Evolutionary conservation across 2,797 vertebrate species (phyloP).

Genomic region (Chanos chanos): DNA sequence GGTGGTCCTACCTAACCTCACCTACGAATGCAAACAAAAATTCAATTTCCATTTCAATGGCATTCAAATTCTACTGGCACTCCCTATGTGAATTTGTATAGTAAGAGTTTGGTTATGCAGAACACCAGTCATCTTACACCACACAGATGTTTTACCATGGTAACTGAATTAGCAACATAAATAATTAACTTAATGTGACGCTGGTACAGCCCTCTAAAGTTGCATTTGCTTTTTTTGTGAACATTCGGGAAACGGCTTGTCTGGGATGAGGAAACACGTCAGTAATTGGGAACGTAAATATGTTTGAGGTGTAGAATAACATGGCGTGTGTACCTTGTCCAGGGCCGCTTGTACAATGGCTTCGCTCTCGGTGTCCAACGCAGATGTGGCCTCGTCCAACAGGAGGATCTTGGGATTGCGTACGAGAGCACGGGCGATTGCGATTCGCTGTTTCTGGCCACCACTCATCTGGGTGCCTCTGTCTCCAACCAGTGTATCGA

Average conservation of each 20-base stretch:
- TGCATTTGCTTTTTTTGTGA: no score
- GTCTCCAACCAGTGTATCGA: slow-evolving; percentile 89
- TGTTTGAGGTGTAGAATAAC: neutral
- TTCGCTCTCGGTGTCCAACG: slow-evolving; percentile 92
- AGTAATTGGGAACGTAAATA: neutral
- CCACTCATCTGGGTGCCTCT: slow-evolving; percentile 91
- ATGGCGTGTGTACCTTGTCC: slow-evolving; percentile 77
- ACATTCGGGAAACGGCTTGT: no score
- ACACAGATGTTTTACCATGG: no score
- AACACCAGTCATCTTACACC: no score
- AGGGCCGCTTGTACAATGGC: slow-evolving; percentile 87
- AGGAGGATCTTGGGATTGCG: slow-evolving; percentile 94
- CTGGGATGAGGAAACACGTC: no score
- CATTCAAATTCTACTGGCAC: no score
- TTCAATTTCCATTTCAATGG: neutral
- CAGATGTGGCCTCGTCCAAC: slow-evolving; percentile 92
- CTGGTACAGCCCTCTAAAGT: no score
- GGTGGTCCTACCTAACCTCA: slow-evolving; percentile 87
- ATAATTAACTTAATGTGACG: no score
- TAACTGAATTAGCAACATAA: no score
- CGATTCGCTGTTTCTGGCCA: slow-evolving; percentile 94
- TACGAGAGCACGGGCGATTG: slow-evolving; percentile 89
- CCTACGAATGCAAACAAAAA: slow-evolving; percentile 53
- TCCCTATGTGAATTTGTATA: no score
- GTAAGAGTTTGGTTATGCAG: no score